phyloP scores from a whole-genome alignment of 1,140 invertebrate species.

The Caenorhabditis inopinata region DNA sequence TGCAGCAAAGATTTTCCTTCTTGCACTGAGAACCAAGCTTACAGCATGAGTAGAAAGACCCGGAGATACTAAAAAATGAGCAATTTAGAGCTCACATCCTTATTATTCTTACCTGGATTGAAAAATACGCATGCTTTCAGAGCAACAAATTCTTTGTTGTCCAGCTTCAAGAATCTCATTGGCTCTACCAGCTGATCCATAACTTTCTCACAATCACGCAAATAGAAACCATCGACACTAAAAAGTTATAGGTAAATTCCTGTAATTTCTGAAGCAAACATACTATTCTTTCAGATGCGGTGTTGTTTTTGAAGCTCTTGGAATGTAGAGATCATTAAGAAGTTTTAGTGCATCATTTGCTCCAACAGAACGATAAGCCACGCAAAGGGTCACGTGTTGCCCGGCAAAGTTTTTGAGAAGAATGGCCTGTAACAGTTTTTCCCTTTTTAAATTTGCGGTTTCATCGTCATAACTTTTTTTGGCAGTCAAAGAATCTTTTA shows the following conservation, averaged over 20 bases:
- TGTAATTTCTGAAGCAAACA: neutral
- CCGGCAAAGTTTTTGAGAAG: slow-evolving; percentile 65
- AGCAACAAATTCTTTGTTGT: slow-evolving; percentile 64
- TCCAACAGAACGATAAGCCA: slow-evolving; percentile 60
- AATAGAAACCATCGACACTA: slow-evolving; percentile 57
- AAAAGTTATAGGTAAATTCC: slow-evolving; percentile 15
- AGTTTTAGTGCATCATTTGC: slow-evolving; percentile 49
- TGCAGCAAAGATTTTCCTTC: slow-evolving; percentile 55
- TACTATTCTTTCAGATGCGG: slow-evolving; percentile 29
- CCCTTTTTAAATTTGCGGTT: neutral
- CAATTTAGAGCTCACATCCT: too few species aligned
- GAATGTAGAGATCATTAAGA: slow-evolving; percentile 64
- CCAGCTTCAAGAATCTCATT: slow-evolving; percentile 63
- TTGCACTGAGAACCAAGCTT: slow-evolving; percentile 2
- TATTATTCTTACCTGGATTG: slow-evolving; percentile 61
- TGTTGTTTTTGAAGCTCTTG: slow-evolving; percentile 49
- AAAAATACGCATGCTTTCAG: slow-evolving; percentile 65
- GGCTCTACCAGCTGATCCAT: slow-evolving; percentile 64
- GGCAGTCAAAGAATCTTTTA: too few species aligned
- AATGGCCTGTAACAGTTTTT: slow-evolving; percentile 47
- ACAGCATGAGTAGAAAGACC: slow-evolving; percentile 15
- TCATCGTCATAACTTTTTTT: neutral
- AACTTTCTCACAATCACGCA: slow-evolving; percentile 61
- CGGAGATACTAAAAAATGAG: slow-evolving; percentile 26
- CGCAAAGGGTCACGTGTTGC: slow-evolving; percentile 64